phyloP scores from a whole-genome alignment of 2,113 vertebrate genomes.

The Oriolus oriolus region DNA sequence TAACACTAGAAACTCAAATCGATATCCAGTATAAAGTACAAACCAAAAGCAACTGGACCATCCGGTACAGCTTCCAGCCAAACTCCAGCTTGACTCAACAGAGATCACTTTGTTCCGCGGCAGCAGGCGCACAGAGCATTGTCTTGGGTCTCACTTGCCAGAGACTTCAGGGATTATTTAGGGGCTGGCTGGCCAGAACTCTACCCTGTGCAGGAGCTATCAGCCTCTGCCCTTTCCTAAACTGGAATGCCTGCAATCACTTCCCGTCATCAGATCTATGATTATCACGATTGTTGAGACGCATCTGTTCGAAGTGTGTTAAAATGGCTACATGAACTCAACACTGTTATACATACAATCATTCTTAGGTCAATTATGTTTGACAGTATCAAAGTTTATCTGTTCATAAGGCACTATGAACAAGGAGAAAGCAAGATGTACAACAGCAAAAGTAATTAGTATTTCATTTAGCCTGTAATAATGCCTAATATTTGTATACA shows the following conservation, averaged over 20 bases:
- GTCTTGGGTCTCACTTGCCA: neutral
- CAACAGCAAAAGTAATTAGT: neutral
- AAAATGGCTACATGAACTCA: neutral
- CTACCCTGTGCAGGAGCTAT: neutral
- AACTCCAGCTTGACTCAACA: neutral
- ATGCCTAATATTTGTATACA: neutral
- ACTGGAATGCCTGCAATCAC: neutral
- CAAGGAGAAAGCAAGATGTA: neutral
- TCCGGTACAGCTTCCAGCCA: rapidly evolving
- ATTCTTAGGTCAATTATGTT: neutral
- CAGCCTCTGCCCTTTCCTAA: neutral
- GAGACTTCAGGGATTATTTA: neutral
- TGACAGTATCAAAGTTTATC: neutral
- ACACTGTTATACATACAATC: neutral
- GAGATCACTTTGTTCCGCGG: neutral
- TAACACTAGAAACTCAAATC: neutral
- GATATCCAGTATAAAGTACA: neutral
- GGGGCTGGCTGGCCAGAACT: neutral
- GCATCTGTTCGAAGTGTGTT: neutral
- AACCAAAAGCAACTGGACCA: neutral
- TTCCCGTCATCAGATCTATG: neutral
- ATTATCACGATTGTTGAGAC: neutral
- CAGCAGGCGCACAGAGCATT: rapidly evolving
- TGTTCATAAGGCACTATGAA: neutral
- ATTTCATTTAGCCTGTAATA: neutral